Base-by-base conservation (phyloP, 2,113 vertebrate genomes). In the Pontoporia blainvillei region DNA sequence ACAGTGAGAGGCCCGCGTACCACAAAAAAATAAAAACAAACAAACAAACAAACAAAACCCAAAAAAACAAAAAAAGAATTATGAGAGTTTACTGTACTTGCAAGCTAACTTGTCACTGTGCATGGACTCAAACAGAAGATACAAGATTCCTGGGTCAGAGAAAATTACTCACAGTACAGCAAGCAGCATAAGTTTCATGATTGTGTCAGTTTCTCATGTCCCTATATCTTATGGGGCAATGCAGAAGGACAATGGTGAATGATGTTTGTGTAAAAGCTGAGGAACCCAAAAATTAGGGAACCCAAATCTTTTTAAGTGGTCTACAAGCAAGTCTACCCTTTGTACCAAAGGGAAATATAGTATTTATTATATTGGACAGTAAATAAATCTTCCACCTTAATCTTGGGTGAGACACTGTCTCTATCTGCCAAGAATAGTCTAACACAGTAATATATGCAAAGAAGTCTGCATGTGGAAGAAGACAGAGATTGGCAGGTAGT, bases 111-210 rank as follows among this genome's bases (percentile, higher is more conserved):
- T 75, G 29, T 13, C 17, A n/a, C 21, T 6, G 25, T 64, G 75
- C 12, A 69, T n/a, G 12, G 36, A 15, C 13, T 4, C 0, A 8
- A 14, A 85, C 34, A 46, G 39, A 86, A 67, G 12, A 91, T 44
- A 25, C 23, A 34, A 49, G 49, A 49, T 73, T 75, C 27, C 41
- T 41, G 25, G 14, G 66, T 46, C 49, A 86, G 72, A 81, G 36
- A 86, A 52, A 46, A n/a, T 82, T 64, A 25, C 39, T 25, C 29
- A 39, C 4, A 31, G 10, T 21, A 78, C 7, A 41, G 21, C 15
- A 61, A 79, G 31, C 11, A 72, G 12, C 0, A 0, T 2, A 0
- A 8, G 1, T 7, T 62, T 69, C 12, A n/a, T 2, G 18, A 20
- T 23, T 72, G 14, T 15, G 69, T 66, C 36, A 23, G 2, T 54